Evolutionary conservation across 2,797 vertebrate species (phyloP).

Genomic region (Pitangus sulphuratus): DNA sequence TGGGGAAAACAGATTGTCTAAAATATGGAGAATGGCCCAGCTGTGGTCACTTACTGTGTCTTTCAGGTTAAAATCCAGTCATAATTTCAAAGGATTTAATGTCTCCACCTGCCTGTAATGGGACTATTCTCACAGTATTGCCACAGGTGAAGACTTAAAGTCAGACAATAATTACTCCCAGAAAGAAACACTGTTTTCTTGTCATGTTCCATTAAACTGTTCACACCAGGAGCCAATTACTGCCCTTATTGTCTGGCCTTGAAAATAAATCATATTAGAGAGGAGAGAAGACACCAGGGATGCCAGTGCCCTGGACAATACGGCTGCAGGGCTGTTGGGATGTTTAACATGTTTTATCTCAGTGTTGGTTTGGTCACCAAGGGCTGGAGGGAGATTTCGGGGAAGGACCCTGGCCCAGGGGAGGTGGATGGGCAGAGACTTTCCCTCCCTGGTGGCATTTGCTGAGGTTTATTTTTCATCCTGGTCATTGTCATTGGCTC

Average conservation of each 20-base stretch:
- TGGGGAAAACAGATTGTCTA: neutral
- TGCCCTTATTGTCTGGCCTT: slow-evolving; percentile 49
- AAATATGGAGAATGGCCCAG: neutral
- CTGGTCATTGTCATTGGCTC: accelerated
- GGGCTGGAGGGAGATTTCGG: neutral
- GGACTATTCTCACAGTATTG: neutral
- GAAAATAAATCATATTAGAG: slow-evolving; percentile 16
- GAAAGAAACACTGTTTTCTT: slow-evolving; percentile 51
- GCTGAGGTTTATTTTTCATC: neutral
- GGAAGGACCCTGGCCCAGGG: neutral
- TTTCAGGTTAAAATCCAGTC: neutral
- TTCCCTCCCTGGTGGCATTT: accelerated
- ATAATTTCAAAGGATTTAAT: slow-evolving; percentile 22
- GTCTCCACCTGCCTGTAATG: slow-evolving; percentile 29
- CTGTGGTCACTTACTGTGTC: neutral
- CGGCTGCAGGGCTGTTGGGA: neutral
- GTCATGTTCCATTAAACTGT: slow-evolving; percentile 62
- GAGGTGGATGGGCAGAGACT: neutral
- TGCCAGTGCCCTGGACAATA: neutral
- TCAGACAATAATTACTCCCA: slow-evolving; percentile 50
- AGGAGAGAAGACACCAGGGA: neutral
- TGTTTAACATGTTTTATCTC: neutral
- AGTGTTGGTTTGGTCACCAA: neutral
- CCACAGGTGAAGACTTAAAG: slow-evolving; percentile 49
- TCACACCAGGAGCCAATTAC: slow-evolving; percentile 34